phyloP scores from a whole-genome alignment of 1,140 invertebrate genomes.

The Caenorhabditis inopinata region DNA sequence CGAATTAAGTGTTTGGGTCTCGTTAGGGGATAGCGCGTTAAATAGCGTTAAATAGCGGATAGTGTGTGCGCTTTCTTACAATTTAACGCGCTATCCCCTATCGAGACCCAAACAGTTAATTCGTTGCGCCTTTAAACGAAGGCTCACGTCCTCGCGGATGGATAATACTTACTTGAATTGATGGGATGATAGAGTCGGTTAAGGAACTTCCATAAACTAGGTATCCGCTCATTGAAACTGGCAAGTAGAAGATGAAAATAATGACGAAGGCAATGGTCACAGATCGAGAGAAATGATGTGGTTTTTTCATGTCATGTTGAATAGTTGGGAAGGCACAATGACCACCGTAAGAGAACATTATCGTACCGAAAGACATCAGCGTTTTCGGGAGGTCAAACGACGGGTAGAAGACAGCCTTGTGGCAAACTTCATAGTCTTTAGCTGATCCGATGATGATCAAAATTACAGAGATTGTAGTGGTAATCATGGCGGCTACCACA shows the following conservation, averaged over 20 bases:
- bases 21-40: no score
- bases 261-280: slow-evolving; percentile 59
- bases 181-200: slow-evolving; percentile 41
- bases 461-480: slow-evolving; percentile 57
- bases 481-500: slow-evolving; percentile 63
- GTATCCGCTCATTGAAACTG: slow-evolving; percentile 59
- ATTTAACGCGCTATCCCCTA: no score
- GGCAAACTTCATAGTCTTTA: slow-evolving; percentile 50
- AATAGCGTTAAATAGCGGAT: no score
- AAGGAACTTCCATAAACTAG: slow-evolving; percentile 55
- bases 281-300: slow-evolving; percentile 56
- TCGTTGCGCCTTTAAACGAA: no score
- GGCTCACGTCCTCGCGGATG: no score
- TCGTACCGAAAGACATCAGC: slow-evolving; percentile 61
- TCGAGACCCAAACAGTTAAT: no score
- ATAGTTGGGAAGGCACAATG: slow-evolving; percentile 74
- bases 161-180: slow-evolving; percentile 24
- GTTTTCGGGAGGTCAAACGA: slow-evolving; percentile 54
- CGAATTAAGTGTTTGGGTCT: no score
- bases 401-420: slow-evolving; percentile 52
- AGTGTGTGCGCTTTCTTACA: no score
- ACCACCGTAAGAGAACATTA: slow-evolving; percentile 73
- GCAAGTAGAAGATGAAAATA: slow-evolving; percentile 59
- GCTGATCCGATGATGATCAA: slow-evolving; percentile 57
- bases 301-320: slow-evolving; percentile 73